Evolutionary conservation across 2,797 vertebrate genomes (phyloP).

Genomic region (Numenius phaeopus): DNA sequence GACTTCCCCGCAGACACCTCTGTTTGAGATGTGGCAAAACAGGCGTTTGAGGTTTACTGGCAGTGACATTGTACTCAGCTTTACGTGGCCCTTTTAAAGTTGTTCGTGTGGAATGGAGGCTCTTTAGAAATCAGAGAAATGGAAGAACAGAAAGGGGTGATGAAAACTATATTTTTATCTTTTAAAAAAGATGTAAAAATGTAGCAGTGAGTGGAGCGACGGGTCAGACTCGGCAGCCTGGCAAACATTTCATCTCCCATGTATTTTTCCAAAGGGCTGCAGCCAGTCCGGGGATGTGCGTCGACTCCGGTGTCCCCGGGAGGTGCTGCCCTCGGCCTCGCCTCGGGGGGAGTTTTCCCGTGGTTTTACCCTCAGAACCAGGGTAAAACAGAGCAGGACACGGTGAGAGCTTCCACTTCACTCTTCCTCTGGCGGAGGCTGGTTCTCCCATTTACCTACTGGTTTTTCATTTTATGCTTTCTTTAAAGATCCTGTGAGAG

Average conservation of each 20-base stretch:
- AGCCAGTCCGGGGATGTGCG: background rate
- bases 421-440: background rate
- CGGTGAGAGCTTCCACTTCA: background rate
- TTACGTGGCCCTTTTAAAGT: background rate
- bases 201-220: background rate
- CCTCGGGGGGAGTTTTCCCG: rapidly evolving
- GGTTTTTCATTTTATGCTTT: background rate
- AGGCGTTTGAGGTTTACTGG: background rate
- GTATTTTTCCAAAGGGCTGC: background rate
- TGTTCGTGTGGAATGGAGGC: background rate
- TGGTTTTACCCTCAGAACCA: background rate
- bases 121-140: background rate
- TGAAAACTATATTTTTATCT: background rate
- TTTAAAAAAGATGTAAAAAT: background rate
- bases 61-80: background rate
- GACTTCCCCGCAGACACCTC: background rate
- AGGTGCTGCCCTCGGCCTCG: background rate
- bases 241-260: background rate
- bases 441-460: background rate
- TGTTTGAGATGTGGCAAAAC: background rate
- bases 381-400: background rate
- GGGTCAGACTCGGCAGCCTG: background rate
- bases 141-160: background rate
- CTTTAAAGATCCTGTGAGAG: background rate
- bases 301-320: background rate